A percentile compares a stretch with the other conserved stretches of the same genome.
Evolutionary conservation across 2,888 invertebrate species (phyloP).

Genomic region (Oscheius sp.): DNA sequence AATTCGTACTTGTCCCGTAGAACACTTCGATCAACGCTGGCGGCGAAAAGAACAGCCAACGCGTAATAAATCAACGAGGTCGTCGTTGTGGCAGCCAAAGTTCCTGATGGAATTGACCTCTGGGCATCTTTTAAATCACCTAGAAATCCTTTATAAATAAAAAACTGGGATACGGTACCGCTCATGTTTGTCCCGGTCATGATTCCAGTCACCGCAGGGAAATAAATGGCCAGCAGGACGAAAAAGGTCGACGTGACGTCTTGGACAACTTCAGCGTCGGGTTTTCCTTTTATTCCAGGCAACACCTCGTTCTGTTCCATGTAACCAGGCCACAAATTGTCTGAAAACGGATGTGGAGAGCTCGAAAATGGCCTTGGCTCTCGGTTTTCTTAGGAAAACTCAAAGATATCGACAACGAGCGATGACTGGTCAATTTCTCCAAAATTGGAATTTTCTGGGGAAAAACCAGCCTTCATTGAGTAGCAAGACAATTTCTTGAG

Average conservation of each 20-base stretch:
- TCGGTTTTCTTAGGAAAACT: too few relatives aligned
- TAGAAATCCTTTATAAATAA: conserved; percentile 75
- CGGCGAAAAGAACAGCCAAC: conserved; percentile 86
- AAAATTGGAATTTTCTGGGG: too few relatives aligned
- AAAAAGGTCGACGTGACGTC: conserved; percentile 93
- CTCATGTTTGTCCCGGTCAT: conserved; percentile 99
- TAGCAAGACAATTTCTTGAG: too few relatives aligned
- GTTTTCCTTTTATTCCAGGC: conserved; percentile 61
- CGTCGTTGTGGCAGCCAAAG: conserved; percentile 93
- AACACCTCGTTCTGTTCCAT: conserved; percentile 65
- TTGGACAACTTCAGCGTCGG: conserved; percentile 76
- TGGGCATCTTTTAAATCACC: conserved; percentile 98
- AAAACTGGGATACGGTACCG: conserved; percentile 74
- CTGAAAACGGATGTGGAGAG: conserved; percentile 43
- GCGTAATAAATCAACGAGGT: conserved; percentile 94
- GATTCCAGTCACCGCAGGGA: conserved; percentile 99
- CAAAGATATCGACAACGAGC: too few relatives aligned
- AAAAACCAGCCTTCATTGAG: too few relatives aligned
- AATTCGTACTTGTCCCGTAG: conserved; percentile 91
- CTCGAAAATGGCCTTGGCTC: too few relatives aligned
- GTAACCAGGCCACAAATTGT: conserved; percentile 60
- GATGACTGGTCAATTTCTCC: too few relatives aligned
- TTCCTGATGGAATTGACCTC: conserved; percentile 96
- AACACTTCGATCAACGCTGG: conserved; percentile 90
- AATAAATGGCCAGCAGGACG: conserved; percentile 96